Evolutionary conservation across 2,797 vertebrate species (phyloP), one percentile per base, ranked within the genome.

Genomic region (Gallirallus australis): DNA sequence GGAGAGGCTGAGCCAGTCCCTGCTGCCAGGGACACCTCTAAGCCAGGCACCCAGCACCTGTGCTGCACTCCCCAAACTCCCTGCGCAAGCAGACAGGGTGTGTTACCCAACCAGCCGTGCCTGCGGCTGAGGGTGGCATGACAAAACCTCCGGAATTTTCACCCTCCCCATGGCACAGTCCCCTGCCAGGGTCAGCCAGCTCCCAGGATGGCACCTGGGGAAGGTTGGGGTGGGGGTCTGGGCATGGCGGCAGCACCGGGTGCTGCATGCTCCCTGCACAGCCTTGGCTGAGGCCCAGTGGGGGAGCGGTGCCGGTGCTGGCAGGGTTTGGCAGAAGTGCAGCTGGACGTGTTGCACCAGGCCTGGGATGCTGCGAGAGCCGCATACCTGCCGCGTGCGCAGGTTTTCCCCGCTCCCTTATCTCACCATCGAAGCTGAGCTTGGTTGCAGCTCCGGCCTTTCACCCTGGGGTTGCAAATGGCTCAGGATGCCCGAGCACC

Each of bases 291-390:
- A 45, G 61, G 33, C 45, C 45, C 3, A 12, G 24, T 1, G 1
- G 17, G 25, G 75, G 72, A 71, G 89, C 27, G 12, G 90, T 12
- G 10, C 42, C 13, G 5, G 72, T 2, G 12, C 85, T 75, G 88
- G 95, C 95, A 95, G 66, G 13, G 60, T 45, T 64, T 5, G 82
- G 91, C 37, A 68, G 95, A 96, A 95, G 93, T 52, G 2, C 82
- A 57, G 82, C 82, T 37, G 69, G 93, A 96, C 89, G 40, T 94
- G 96, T 94, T 94, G 75, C 89, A n/a, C 95, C 96, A 97, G 89
- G 95, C 48, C 95, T 85, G 91, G 56, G 89, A 87, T 53, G 91
- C 94, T 82, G 65, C 13, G 0, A 93, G 77, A 89, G 87, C 82
- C 1, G 1, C 89, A 25, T 19, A 42, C 81, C 90, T 75, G 82